Percentiles rank a stretch among this genome's conserved stretches.
Conservation (phyloP, 2,888 invertebrate species). For the Pinctada fucata region DNA sequence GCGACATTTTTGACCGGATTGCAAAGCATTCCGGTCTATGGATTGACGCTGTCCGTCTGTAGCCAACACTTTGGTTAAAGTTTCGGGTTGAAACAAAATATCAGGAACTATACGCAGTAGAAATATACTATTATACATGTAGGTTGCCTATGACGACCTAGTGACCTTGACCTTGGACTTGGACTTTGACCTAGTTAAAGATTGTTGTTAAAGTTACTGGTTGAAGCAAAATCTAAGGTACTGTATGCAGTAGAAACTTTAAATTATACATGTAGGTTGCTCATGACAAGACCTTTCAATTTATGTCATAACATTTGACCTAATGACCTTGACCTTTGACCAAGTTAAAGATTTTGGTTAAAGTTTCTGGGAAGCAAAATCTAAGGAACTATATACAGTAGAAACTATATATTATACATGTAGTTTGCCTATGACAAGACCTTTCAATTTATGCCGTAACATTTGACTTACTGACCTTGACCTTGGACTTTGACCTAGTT, state of each 20-base stretch:
- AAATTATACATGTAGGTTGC: too few species aligned
- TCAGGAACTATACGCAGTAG: not conserved
- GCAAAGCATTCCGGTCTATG: not conserved
- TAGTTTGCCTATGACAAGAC: not conserved
- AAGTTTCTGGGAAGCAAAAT: not conserved
- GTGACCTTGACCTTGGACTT: not conserved
- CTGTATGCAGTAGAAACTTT: too few species aligned
- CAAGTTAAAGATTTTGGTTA: not conserved
- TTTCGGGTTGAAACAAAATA: not conserved
- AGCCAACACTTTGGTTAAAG: not conserved
- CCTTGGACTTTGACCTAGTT: too few species aligned
- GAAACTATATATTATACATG: not conserved
- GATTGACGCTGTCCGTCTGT: not conserved
- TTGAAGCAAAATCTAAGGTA: too few species aligned
- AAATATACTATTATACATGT: not conserved
- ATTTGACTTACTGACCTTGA: not conserved
- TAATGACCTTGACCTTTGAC: too few species aligned
- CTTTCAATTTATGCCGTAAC: not conserved
- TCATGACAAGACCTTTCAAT: too few species aligned
- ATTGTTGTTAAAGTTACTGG: too few species aligned
- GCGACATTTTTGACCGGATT: not conserved
- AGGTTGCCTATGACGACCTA: not conserved
- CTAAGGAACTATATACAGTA: too few species aligned
- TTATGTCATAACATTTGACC: too few species aligned
- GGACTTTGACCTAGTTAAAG: too few species aligned